phyloP scores from a whole-genome alignment of 2,888 invertebrate species.

The Cephalotes varians region DNA sequence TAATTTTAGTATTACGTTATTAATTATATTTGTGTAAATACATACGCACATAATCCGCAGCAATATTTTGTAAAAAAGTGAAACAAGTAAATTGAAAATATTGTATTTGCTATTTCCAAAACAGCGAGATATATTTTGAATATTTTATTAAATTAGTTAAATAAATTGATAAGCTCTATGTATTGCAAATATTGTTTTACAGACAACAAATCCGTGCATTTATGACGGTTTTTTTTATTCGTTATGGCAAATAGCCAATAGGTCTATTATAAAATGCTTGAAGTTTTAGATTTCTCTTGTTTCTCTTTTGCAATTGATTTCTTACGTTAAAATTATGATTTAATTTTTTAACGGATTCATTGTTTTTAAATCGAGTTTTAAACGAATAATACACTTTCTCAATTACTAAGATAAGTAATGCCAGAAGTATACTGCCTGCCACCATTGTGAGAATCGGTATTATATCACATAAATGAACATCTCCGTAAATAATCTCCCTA shows the following conservation, averaged over 20 bases:
- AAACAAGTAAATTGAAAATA: no score
- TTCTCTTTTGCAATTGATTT: neutral
- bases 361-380: neutral
- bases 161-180: neutral
- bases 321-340: neutral
- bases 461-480: conserved; percentile 69
- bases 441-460: conserved; percentile 74
- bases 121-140: neutral
- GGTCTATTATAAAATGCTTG: neutral
- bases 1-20: no score
- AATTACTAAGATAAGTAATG: conserved; percentile 65
- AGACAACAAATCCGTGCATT: neutral
- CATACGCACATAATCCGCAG: no score
- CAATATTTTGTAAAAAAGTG: no score
- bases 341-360: neutral
- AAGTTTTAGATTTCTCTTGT: neutral
- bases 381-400: conserved; percentile 64
- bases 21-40: no score
- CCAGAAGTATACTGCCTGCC: conserved; percentile 66
- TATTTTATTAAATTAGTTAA: neutral
- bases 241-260: neutral
- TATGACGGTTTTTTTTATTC: neutral
- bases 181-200: neutral
- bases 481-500: neutral
- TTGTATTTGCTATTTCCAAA: neutral